phyloP scores from a whole-genome alignment of 2,888 invertebrate species.

The Entomobrya proxima region DNA sequence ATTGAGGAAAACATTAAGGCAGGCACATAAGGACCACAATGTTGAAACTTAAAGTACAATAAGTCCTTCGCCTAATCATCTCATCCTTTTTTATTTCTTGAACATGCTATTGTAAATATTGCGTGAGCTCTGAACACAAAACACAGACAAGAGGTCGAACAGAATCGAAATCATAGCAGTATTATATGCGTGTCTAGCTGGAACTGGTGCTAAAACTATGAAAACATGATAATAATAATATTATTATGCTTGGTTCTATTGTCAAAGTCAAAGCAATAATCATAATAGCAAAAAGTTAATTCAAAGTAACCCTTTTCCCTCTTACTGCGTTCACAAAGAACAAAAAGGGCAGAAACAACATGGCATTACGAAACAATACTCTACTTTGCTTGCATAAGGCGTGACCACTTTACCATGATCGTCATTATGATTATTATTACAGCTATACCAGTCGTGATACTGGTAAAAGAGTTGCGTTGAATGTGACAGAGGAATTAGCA shows the following conservation, averaged over 20 bases:
- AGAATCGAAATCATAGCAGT: not conserved
- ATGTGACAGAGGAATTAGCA: slow-evolving; percentile 28
- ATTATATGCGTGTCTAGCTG: no score
- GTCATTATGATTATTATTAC: slow-evolving; percentile 29
- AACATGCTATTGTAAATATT: slow-evolving; percentile 48
- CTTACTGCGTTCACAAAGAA: not conserved
- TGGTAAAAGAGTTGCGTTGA: not conserved
- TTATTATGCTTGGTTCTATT: slow-evolving; percentile 33
- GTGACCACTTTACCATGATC: slow-evolving; percentile 61
- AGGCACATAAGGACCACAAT: slow-evolving; percentile 64
- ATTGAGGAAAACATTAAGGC: slow-evolving; percentile 62
- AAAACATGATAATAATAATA: slow-evolving; percentile 6
- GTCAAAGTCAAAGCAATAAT: slow-evolving; percentile 54
- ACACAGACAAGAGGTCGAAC: slow-evolving; percentile 12
- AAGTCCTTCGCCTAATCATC: not conserved
- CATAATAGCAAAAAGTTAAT: slow-evolving; percentile 51
- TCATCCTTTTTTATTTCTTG: slow-evolving; percentile 25
- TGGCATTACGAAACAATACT: slow-evolving; percentile 18
- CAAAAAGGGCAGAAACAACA: slow-evolving; percentile 38
- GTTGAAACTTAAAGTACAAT: slow-evolving; percentile 31
- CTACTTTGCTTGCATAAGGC: slow-evolving; percentile 59
- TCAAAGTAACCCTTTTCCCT: slow-evolving; percentile 46
- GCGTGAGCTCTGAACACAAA: not conserved
- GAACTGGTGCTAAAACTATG: not conserved
- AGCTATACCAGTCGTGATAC: not conserved